A percentile compares a stretch with the other conserved stretches of the same genome.
Evolutionary conservation across 2,797 vertebrate genomes (phyloP).

Genomic region (Halcyon leucocephala): DNA sequence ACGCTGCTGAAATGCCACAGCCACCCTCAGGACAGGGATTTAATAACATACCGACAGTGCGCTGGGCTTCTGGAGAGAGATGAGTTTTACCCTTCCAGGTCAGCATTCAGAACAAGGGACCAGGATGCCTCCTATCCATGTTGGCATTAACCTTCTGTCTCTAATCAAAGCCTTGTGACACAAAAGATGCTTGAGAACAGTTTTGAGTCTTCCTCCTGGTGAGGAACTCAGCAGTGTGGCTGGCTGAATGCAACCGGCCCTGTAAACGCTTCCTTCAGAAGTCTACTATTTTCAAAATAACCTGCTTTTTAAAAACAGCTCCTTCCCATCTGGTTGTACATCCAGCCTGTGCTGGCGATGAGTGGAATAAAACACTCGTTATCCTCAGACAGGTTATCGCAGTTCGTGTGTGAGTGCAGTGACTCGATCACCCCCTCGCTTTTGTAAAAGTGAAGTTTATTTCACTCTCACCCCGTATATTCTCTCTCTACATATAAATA

Average conservation of each 20-base stretch:
- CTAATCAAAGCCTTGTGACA: conserved; percentile 48
- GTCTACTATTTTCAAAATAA: background rate
- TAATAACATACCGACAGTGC: accelerated
- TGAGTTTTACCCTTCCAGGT: conserved; percentile 38
- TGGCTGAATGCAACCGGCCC: background rate
- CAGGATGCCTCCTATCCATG: background rate
- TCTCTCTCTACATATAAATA: conserved; percentile 85
- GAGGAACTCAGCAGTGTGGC: background rate
- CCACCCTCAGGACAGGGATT: conserved; percentile 50
- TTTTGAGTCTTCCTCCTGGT: background rate
- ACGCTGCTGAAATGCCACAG: conserved; percentile 45
- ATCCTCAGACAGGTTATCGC: background rate
- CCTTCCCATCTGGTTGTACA: background rate
- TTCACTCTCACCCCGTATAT: conserved; percentile 38
- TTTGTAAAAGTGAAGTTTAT: background rate
- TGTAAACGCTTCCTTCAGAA: background rate
- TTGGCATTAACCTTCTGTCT: conserved; percentile 57
- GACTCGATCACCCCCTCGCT: background rate
- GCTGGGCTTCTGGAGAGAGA: background rate
- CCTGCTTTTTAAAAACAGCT: background rate
- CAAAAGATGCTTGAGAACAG: background rate
- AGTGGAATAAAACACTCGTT: conserved; percentile 11
- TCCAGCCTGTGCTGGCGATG: background rate
- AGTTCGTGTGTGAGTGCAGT: background rate
- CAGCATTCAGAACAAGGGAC: background rate